Evolutionary conservation across 2,797 vertebrate genomes (phyloP).

Genomic region (Cynodonichthys magdalenae): DNA sequence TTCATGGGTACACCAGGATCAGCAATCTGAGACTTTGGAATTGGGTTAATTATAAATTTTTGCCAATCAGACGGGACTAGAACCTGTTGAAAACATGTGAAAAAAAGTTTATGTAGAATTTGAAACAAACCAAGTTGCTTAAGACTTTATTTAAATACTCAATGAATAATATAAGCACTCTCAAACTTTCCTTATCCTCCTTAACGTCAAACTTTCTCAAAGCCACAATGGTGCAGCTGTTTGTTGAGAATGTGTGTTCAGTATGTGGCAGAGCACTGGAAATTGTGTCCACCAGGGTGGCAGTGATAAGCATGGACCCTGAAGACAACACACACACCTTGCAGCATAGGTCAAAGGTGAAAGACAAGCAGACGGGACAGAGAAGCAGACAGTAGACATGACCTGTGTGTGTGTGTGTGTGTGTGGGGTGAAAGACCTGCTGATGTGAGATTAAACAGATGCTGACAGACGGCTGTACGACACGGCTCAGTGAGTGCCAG

Average conservation of each 20-base stretch:
- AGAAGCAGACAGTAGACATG: constrained; percentile 40
- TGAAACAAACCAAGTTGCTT: too few relatives aligned
- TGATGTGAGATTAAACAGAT: constrained; percentile 74
- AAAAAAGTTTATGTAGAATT: too few relatives aligned
- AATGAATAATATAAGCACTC: too few relatives aligned
- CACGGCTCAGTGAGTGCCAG: constrained; percentile 47
- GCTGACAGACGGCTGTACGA: constrained; percentile 69
- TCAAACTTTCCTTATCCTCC: constrained; percentile 11
- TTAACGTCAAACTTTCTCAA: constrained; percentile 14
- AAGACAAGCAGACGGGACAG: constrained; percentile 60
- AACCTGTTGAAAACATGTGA: too few relatives aligned
- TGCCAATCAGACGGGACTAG: too few relatives aligned
- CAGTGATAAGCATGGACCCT: constrained; percentile 55
- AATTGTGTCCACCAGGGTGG: constrained; percentile 70
- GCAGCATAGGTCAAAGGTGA: constrained; percentile 64
- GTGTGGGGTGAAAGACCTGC: constrained; percentile 62
- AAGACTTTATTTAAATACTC: too few relatives aligned
- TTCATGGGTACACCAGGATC: too few relatives aligned
- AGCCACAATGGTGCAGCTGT: constrained; percentile 27
- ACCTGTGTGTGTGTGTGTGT: constrained; percentile 28
- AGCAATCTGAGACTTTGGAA: too few relatives aligned
- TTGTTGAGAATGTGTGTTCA: constrained; percentile 28
- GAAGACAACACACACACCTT: constrained; percentile 28
- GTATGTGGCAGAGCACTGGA: constrained; percentile 49
- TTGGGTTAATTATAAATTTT: too few relatives aligned